Conservation (phyloP, 2,797 vertebrate genomes). For the Chelon labrosus region DNA sequence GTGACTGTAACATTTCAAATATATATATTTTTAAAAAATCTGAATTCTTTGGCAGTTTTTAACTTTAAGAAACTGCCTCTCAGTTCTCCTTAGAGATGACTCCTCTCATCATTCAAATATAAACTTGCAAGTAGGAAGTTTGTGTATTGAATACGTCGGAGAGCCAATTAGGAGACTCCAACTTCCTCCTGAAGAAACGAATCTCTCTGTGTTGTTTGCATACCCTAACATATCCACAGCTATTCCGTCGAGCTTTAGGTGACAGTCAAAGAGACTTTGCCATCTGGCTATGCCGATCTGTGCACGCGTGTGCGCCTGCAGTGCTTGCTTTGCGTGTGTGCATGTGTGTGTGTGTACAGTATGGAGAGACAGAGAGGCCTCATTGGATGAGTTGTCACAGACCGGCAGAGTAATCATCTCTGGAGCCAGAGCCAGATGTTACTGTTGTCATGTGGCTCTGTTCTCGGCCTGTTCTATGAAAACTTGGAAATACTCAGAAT, state of each 20-base stretch:
- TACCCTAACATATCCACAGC: slow-evolving; percentile 61
- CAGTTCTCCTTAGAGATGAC: neutral
- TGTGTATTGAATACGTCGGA: neutral
- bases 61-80: neutral
- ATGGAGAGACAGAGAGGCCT: slow-evolving; percentile 20
- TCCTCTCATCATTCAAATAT: slow-evolving; percentile 3
- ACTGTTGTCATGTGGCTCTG: slow-evolving; percentile 75
- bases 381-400: slow-evolving; percentile 70
- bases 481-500: slow-evolving; percentile 55
- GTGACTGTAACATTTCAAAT: too few species aligned
- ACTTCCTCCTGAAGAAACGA: neutral
- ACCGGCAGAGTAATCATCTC: slow-evolving; percentile 79
- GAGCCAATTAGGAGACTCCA: slow-evolving; percentile 13
- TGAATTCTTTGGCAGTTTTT: neutral
- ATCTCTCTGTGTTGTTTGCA: slow-evolving; percentile 45
- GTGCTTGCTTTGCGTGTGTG: slow-evolving; percentile 19
- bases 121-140: neutral
- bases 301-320: slow-evolving; percentile 40
- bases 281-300: slow-evolving; percentile 80
- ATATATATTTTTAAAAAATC: too few species aligned
- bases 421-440: slow-evolving; percentile 80
- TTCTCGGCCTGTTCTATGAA: slow-evolving; percentile 59
- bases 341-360: slow-evolving; percentile 49
- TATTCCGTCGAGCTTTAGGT: slow-evolving; percentile 64
- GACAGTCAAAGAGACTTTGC: slow-evolving; percentile 65